Evolutionary conservation across 2,113 vertebrate species (phyloP).

Genomic region (Callorhinus ursinus): DNA sequence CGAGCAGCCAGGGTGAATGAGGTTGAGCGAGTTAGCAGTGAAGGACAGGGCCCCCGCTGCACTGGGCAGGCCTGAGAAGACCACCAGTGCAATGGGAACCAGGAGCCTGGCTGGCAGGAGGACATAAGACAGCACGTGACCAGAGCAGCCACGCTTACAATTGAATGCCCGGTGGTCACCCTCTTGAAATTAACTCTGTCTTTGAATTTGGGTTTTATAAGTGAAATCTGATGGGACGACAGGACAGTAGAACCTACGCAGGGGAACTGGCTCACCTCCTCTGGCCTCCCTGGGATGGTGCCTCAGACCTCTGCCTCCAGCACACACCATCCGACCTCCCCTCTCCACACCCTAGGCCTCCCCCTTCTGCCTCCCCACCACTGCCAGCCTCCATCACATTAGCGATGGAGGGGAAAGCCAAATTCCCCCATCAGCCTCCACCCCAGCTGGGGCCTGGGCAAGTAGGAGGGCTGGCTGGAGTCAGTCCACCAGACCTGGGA

Average conservation of each 20-base stretch:
- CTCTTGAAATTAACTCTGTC: neutral
- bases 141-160: neutral
- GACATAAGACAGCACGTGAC: accelerated
- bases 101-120: neutral
- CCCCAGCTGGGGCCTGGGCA: accelerated
- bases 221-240: neutral
- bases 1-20: neutral
- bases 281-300: accelerated
- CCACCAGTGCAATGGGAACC: neutral
- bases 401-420: accelerated
- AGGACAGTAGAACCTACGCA: too few relatives aligned
- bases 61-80: too few relatives aligned
- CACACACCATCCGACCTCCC: neutral
- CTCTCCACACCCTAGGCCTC: neutral
- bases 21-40: accelerated
- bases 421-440: accelerated
- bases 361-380: neutral
- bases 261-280: neutral
- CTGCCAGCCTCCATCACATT: too few relatives aligned
- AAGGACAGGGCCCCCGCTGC: neutral
- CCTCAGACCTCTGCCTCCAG: neutral
- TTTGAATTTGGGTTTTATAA: neutral
- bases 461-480: accelerated
- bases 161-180: neutral
- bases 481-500: accelerated